These are phyloP conservation scores for Nyctalus aviator DNA, from an alignment of 2,797 vertebrate genomes.

Conservation along the genomic window DNA sequence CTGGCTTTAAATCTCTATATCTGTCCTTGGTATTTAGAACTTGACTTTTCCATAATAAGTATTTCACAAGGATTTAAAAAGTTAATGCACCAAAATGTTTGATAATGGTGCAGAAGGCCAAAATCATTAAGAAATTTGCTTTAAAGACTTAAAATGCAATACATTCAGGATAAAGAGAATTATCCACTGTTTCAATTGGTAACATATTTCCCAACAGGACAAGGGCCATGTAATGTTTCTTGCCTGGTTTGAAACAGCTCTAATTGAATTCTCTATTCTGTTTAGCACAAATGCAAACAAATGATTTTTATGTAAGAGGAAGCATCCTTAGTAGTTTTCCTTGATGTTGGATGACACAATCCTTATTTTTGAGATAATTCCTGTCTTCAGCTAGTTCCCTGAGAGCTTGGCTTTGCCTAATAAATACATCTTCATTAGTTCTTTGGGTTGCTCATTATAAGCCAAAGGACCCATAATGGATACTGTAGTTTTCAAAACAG, in stretches of 20 bases:
- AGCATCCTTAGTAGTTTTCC: not conserved
- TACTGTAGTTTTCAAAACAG: not conserved
- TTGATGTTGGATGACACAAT: not conserved
- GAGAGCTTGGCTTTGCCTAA: not conserved
- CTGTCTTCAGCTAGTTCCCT: not conserved
- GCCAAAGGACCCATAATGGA: not conserved
- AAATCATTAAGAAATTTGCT: constrained; percentile 37
- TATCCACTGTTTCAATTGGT: not conserved
- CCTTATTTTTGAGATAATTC: not conserved
- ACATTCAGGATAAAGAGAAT: not conserved
- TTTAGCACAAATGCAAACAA: not conserved
- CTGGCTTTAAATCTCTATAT: not conserved
- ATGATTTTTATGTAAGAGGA: not conserved
- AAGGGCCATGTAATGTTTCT: not conserved
- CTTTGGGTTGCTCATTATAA: not conserved
- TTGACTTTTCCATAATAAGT: not conserved
- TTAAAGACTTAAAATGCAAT: not conserved
- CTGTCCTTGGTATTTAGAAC: not conserved
- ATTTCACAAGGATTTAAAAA: constrained; percentile 15
- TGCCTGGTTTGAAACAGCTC: not conserved
- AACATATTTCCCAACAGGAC: not conserved
- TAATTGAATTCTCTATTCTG: not conserved
- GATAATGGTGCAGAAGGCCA: not conserved
- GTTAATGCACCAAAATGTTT: not conserved
- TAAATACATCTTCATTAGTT: not conserved